phyloP scores from a whole-genome alignment of 2,797 vertebrate genomes.

The Lemur catta region DNA sequence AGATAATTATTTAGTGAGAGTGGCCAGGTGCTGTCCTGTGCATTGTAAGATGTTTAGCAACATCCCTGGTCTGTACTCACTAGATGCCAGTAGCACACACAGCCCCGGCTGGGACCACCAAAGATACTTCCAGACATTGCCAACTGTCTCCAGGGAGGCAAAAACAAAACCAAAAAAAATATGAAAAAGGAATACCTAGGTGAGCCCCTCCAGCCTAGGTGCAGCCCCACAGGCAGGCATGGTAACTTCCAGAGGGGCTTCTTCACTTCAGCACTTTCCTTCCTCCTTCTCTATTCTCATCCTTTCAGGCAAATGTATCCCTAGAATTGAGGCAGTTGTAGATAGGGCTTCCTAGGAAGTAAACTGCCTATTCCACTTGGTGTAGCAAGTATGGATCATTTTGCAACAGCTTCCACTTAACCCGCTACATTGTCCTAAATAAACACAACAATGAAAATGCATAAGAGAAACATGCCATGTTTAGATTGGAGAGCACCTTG shows the following conservation, averaged over 20 bases:
- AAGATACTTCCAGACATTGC: background rate
- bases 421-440: background rate
- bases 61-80: background rate
- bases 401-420: background rate
- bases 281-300: background rate
- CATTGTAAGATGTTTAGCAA: background rate
- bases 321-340: background rate
- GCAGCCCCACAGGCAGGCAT: rapidly evolving
- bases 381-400: background rate
- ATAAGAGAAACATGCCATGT: rapidly evolving
- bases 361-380: background rate
- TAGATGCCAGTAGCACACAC: background rate
- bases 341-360: background rate
- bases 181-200: rapidly evolving
- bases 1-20: background rate
- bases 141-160: background rate
- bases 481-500: no score
- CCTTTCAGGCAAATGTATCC: background rate
- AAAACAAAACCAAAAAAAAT: background rate
- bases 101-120: background rate
- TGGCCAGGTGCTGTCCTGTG: background rate
- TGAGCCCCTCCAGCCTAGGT: background rate
- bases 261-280: background rate
- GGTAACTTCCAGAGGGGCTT: background rate
- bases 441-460: background rate